phyloP scores from a whole-genome alignment of 2,888 invertebrate species.

The Ophion ellenae region DNA sequence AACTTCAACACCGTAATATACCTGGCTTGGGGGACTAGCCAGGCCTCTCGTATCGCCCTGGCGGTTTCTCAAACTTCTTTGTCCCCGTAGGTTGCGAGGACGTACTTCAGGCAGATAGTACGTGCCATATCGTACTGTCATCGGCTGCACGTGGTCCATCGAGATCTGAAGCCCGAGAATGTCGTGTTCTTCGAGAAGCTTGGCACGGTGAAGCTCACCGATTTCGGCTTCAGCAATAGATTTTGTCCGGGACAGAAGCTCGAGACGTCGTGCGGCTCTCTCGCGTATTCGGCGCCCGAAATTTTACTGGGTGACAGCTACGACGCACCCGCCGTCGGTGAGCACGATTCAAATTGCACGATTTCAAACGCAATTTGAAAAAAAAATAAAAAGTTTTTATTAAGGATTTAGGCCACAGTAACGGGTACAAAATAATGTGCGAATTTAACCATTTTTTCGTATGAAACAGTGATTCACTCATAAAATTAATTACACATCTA shows the following conservation, averaged over 20 bases:
- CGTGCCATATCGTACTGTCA: slow-evolving; percentile 99
- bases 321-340: slow-evolving; percentile 98
- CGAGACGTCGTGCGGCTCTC: slow-evolving; percentile 98
- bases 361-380: not conserved
- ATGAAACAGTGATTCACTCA: too few species aligned
- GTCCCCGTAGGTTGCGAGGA: slow-evolving; percentile 88
- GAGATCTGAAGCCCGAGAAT: slow-evolving; percentile 99
- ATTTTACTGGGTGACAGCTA: slow-evolving; percentile 99
- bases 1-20: not conserved
- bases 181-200: slow-evolving; percentile 99
- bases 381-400: too few species aligned
- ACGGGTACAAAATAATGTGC: too few species aligned
- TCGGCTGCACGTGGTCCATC: slow-evolving; percentile 93
- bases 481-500: too few species aligned
- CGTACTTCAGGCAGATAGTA: slow-evolving; percentile 98
- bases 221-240: slow-evolving; percentile 98
- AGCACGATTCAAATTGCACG: slow-evolving; percentile 82
- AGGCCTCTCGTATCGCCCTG: not conserved
- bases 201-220: slow-evolving; percentile 98
- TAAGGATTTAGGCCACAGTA: too few species aligned
- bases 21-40: not conserved
- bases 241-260: slow-evolving; percentile 98
- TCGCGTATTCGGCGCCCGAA: slow-evolving; percentile 99
- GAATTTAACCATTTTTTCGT: too few species aligned
- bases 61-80: not conserved